Evolutionary conservation across 2,797 vertebrate genomes (phyloP).

Genomic region (Anguilla megastoma): DNA sequence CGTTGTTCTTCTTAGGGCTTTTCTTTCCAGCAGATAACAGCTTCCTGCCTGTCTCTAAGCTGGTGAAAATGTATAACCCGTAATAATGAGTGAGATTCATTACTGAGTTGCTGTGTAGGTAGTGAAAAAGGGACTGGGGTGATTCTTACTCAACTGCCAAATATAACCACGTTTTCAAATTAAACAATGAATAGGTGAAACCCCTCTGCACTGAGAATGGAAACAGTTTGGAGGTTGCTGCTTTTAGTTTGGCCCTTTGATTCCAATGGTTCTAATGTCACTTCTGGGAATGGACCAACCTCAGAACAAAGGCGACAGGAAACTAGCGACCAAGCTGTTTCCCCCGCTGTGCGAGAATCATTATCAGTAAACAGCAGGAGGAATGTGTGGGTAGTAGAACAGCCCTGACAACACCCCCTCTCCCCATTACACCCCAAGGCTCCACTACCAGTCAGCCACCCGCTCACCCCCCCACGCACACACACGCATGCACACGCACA

Average conservation of each 20-base stretch:
- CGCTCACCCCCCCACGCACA: background rate
- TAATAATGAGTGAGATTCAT: background rate
- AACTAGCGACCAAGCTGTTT: background rate
- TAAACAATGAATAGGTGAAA: background rate
- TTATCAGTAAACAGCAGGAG: background rate
- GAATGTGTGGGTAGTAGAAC: background rate
- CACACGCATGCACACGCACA: background rate
- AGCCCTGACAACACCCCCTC: no score
- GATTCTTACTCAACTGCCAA: background rate
- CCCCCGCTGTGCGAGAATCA: background rate
- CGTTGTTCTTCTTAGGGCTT: no score
- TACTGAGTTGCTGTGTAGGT: background rate
- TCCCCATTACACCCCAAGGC: background rate
- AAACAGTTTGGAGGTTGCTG: background rate
- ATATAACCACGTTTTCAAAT: background rate
- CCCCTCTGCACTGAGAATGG: background rate
- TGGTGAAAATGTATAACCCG: no score
- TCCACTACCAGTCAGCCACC: background rate
- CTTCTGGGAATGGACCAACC: background rate
- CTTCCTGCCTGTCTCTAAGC: no score
- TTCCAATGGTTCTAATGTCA: background rate
- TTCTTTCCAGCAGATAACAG: no score
- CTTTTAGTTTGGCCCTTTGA: background rate
- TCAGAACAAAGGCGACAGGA: background rate
- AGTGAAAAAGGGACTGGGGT: background rate